Base-by-base conservation (phyloP, 2,797 vertebrate genomes). In the Lagodon rhomboides region DNA sequence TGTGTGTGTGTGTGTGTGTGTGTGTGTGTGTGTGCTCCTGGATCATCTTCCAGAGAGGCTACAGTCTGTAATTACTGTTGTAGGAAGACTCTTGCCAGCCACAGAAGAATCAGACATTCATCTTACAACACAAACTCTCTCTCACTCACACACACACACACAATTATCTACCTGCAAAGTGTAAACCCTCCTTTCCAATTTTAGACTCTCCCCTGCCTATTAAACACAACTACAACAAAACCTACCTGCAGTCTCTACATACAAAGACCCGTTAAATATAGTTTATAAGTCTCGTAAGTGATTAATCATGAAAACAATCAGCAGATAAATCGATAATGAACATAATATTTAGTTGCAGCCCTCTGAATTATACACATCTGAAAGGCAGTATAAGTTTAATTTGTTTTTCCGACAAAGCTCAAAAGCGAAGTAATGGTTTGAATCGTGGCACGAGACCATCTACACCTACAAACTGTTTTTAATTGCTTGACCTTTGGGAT, bases 31-130 rank as follows among this genome's bases (percentile, higher is more conserved):
- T 6, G 44, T 0, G 13, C 61, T 75, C 65, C 58, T 80, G 83
- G 82, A 80, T 83, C 72, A 5, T 78, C 77, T 82, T 85, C 85
- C 83, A 82, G 74, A 58, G 65, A 79, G 66, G 55, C 23, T 18
- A 68, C 67, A 56, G 62, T 80, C 80, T 68, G 68, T 87, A 89
- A 91, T 91, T 92, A 86, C 80, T 65, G 74, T 70, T 75, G 68
- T 70, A 67, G 63, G 47, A 73, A 69, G 73, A 83, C 50, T 85
- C 65, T 68, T 86, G 82, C 78, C 85, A 86, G 70, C 79, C 75
- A 20, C 91, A 89, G 88, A 91, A 92, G 91, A 94, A 88, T 92
- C 81, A 83, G 80, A 84, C 85, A 87, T 89, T 89, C 85, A 91
- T 89, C 82, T 75, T 59, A 50, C 66, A 30, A 69, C 63, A 75